Conservation (phyloP, 2,113 vertebrate species). For the Zosterops japonicus region DNA sequence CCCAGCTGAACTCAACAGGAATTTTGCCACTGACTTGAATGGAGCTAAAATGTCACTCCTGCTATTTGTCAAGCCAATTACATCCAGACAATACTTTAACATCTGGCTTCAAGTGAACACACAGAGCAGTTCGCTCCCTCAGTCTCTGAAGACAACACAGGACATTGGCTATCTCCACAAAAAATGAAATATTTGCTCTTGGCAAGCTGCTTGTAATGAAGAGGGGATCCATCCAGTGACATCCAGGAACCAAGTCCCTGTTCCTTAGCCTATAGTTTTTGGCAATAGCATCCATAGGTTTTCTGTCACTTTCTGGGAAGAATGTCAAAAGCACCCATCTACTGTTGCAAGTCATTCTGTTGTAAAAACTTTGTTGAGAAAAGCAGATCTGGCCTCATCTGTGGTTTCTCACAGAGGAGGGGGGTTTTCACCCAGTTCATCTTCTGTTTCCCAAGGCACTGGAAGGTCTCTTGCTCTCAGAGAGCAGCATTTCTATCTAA, state of each 20-base stretch:
- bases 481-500: not conserved
- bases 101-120: conserved; percentile 42
- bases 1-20: conserved; percentile 42
- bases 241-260: not conserved
- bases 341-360: not conserved
- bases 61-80: conserved; percentile 56
- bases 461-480: not conserved
- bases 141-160: not conserved
- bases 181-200: not conserved
- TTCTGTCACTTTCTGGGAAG: conserved; percentile 17
- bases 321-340: conserved; percentile 27
- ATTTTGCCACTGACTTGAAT: conserved; percentile 45
- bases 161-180: not conserved
- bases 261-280: not conserved
- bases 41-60: conserved; percentile 58
- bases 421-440: conserved; percentile 28
- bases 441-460: not conserved
- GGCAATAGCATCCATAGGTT: not conserved
- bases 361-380: conserved; percentile 39
- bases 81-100: conserved; percentile 51
- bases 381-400: conserved; percentile 1
- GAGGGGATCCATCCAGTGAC: not conserved
- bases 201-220: not conserved
- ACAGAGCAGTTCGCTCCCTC: conserved; percentile 1
- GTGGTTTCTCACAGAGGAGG: not conserved